Evolutionary conservation across 37 sponge, comb jelly and placozoan genomes (phyloP), one percentile per base, ranked within the genome.

Genomic region (Halichondria panicea): DNA sequence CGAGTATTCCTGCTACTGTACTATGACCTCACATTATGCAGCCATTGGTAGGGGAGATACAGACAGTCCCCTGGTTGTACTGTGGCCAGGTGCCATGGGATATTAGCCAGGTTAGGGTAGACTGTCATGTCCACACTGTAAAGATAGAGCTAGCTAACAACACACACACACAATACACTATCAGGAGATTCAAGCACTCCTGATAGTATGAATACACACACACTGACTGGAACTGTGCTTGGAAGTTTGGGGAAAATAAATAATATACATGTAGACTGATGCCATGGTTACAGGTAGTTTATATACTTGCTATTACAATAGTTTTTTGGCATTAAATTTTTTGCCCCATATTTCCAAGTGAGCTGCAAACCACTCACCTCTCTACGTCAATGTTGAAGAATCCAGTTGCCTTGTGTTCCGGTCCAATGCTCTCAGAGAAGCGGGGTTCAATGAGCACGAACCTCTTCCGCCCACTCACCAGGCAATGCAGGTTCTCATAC

Each of bases 401-500:
- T 2, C 89, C 89, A 27, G 73, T 59, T 18, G 1, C 21, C 35
- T 31, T 33, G 42, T 78, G 78, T 43, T 89, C 89, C 68, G 84
- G 89, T 40, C 89, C 89, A 48, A 89, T 83, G 43, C 72, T 28
- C 53, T 73, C 43, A 6, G 80, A 33, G 35, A 83, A 89, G 41
- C 74, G 42, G 0, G 89, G 84, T 15, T 80, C 81, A 0, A 89
- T 77, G 64, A 92, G 46, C 7, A 92, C 64, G 38, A 92, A 82
- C 71, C 73, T 76, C 70, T 92, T 92, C 55, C 41, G 6, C 1
- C 92, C 92, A 63, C 70, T 69, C 46, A 84, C 79, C 30, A 92
- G 63, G 70, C 92, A 92, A 70, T 92, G 87, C 18, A 92, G 63
- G 67, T 92, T 92, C 53, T 92, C 84, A 35, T 43, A 58, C 39